Evolutionary conservation across 1,140 invertebrate genomes (phyloP).

Genomic region (Brachionus paranguensis): DNA sequence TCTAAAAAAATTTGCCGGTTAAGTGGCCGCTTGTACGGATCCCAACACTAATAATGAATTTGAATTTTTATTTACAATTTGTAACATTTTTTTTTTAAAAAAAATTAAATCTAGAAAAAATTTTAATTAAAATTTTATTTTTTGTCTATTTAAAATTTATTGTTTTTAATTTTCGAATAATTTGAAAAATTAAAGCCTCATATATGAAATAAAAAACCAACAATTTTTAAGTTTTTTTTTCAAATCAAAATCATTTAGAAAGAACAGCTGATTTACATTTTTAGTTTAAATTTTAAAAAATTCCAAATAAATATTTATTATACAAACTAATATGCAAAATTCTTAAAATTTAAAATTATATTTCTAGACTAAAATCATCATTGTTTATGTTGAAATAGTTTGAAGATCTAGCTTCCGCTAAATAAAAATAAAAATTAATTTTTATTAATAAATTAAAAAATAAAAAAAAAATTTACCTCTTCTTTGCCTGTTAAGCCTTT

Average conservation of each 20-base stretch:
- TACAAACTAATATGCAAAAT: not conserved
- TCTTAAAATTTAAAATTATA: not conserved
- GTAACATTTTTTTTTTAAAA: too few relatives aligned
- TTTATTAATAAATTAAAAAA: not conserved
- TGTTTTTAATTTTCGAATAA: too few relatives aligned
- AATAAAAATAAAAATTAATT: not conserved
- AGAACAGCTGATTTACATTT: not conserved
- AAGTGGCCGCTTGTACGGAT: too few relatives aligned
- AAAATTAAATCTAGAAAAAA: too few relatives aligned
- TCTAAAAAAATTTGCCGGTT: too few relatives aligned
- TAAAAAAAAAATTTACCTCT: not conserved
- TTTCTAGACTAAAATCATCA: not conserved
- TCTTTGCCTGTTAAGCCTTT: not conserved
- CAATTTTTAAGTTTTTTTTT: too few relatives aligned
- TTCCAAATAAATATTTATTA: not conserved
- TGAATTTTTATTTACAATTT: too few relatives aligned
- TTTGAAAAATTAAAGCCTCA: too few relatives aligned
- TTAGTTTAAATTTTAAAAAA: not conserved
- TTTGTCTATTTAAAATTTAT: too few relatives aligned
- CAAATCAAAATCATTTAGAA: not conserved
- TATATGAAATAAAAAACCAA: too few relatives aligned
- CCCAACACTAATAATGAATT: too few relatives aligned
- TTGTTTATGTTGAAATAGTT: not conserved
- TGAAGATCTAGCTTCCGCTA: not conserved
- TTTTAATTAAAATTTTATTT: too few relatives aligned